Conservation (phyloP, 2,113 vertebrate species). For the Macaca nemestrina region DNA sequence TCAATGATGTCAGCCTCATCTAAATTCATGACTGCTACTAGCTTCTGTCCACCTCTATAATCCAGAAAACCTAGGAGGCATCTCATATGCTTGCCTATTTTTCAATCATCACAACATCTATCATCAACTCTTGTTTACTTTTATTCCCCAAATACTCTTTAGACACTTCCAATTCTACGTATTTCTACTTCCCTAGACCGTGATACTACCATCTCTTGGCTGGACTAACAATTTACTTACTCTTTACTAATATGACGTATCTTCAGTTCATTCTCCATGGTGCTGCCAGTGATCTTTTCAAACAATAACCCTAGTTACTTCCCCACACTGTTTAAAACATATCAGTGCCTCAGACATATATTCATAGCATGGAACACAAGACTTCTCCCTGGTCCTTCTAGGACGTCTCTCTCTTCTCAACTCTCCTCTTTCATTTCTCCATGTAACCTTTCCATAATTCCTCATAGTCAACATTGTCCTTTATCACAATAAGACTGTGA, state of each 20-base stretch:
- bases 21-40: not conserved
- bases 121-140: not conserved
- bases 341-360: not conserved
- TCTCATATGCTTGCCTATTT: not conserved
- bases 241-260: not conserved
- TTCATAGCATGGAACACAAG: not conserved
- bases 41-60: not conserved
- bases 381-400: no score
- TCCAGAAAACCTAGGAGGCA: not conserved
- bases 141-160: not conserved
- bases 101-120: not conserved
- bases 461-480: not conserved
- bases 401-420: no score
- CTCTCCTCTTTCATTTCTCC: no score
- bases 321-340: not conserved
- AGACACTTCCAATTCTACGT: not conserved
- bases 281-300: no score
- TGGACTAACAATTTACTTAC: not conserved
- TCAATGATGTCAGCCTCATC: no score
- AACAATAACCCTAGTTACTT: no score
- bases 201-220: not conserved
- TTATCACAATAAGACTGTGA: not conserved
- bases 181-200: not conserved
- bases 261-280: not conserved
- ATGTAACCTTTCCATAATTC: not conserved